Evolutionary conservation across 2,113 vertebrate genomes (phyloP).

Genomic region (Pholis gunnellus): DNA sequence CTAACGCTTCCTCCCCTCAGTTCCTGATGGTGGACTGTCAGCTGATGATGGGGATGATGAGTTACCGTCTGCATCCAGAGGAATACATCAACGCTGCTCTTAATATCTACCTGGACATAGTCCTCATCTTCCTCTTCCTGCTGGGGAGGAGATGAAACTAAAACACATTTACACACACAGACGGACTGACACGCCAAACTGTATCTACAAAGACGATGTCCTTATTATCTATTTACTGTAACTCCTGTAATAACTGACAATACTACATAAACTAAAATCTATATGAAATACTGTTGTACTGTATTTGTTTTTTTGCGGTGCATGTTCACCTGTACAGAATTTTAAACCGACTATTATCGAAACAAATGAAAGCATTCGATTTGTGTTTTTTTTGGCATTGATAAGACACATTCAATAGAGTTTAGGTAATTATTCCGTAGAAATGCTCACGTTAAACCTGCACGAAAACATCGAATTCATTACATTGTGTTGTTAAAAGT

Average conservation of each 20-base stretch:
- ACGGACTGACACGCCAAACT: conserved; percentile 1
- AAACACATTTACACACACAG: neutral
- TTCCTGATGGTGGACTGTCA: conserved; percentile 81
- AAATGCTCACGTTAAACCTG: neutral
- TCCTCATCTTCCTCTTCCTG: conserved; percentile 83
- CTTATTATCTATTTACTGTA: conserved; percentile 30
- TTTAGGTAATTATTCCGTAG: neutral
- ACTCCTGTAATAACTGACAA: neutral
- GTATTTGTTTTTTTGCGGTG: neutral
- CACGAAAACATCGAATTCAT: neutral
- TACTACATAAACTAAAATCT: neutral
- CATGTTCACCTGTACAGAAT: neutral
- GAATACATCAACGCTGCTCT: conserved; percentile 82
- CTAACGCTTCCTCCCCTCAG: conserved; percentile 53
- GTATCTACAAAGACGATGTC: neutral
- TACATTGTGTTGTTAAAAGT: neutral
- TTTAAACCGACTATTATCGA: neutral
- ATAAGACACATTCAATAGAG: neutral
- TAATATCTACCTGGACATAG: conserved; percentile 81
- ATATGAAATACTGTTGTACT: neutral
- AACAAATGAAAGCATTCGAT: neutral
- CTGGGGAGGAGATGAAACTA: conserved; percentile 69
- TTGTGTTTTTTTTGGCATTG: neutral
- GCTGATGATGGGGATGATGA: conserved; percentile 76
- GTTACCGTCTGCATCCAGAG: conserved; percentile 74